A percentile compares a stretch with the other conserved stretches of the same genome.
These are phyloP conservation scores for Riptortus pedestris DNA, from an alignment of 1,140 invertebrate species.

Conservation along the genomic window DNA sequence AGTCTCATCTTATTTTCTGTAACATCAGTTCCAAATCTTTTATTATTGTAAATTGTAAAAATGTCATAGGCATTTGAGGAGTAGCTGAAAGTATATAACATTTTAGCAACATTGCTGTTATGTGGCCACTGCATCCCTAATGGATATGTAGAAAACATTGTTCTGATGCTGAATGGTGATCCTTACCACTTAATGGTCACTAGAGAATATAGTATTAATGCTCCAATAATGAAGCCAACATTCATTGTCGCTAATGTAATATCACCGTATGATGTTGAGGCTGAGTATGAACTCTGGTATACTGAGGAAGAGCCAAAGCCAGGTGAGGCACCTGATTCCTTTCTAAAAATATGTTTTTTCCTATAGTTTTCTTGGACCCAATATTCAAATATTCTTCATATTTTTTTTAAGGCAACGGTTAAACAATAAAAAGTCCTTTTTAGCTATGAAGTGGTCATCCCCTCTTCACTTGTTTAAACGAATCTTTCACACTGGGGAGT, in stretches of 20 bases:
- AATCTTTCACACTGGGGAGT: too few relatives aligned
- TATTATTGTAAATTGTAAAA: too few relatives aligned
- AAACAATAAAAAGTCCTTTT: not conserved
- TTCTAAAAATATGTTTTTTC: not conserved
- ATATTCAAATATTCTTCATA: too few relatives aligned
- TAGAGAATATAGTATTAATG: constrained; percentile 9
- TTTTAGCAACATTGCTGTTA: constrained; percentile 20
- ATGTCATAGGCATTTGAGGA: too few relatives aligned
- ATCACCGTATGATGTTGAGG: constrained; percentile 19
- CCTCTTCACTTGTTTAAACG: too few relatives aligned
- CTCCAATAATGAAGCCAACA: constrained; percentile 20
- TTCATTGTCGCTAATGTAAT: constrained; percentile 14
- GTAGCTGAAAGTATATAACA: not conserved
- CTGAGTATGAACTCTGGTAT: constrained; percentile 16
- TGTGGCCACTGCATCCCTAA: constrained; percentile 23
- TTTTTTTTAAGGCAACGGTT: not conserved
- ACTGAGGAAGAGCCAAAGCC: constrained; percentile 21
- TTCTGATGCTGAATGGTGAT: constrained; percentile 20
- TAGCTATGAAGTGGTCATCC: too few relatives aligned
- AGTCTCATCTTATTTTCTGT: too few relatives aligned
- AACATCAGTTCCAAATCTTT: too few relatives aligned
- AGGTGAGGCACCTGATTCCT: not conserved
- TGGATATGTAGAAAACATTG: constrained; percentile 23
- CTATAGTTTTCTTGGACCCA: not conserved
- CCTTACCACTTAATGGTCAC: constrained; percentile 20